These are phyloP conservation scores for Sesamia nonagrioides DNA, from an alignment of 1,140 invertebrate genomes.

Conservation along the genomic window DNA sequence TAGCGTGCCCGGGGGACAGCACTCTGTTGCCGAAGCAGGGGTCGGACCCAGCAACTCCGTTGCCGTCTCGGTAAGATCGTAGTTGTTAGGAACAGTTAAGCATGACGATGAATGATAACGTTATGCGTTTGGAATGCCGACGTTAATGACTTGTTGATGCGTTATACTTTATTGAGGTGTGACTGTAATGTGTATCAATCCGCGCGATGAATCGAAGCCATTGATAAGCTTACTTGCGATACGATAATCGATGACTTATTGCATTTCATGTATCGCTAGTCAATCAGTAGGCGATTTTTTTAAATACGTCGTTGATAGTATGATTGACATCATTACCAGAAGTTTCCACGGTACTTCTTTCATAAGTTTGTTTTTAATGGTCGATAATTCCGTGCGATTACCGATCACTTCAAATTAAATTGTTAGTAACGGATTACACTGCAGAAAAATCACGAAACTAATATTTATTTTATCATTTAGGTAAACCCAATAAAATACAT, in stretches of 20 bases:
- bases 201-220: constrained; percentile 49
- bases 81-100: constrained; percentile 51
- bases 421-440: constrained; percentile 48
- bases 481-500: too few relatives aligned
- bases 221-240: constrained; percentile 58
- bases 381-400: not conserved
- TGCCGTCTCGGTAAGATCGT: constrained; percentile 81
- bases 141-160: constrained; percentile 55
- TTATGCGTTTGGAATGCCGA: constrained; percentile 65
- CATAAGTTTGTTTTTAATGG: not conserved
- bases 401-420: not conserved
- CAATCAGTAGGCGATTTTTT: not conserved
- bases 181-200: constrained; percentile 42
- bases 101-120: constrained; percentile 53
- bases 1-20: constrained; percentile 80
- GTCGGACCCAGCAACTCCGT: constrained; percentile 77
- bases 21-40: constrained; percentile 60
- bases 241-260: constrained; percentile 29
- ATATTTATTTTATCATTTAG: too few relatives aligned
- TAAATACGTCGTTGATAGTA: constrained; percentile 1
- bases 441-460: not conserved
- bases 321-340: not conserved
- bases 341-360: not conserved
- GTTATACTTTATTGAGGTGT: constrained; percentile 52
- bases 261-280: constrained; percentile 17